Evolutionary conservation across 1,140 invertebrate genomes (phyloP).

Genomic region (Nilaparvata lugens): DNA sequence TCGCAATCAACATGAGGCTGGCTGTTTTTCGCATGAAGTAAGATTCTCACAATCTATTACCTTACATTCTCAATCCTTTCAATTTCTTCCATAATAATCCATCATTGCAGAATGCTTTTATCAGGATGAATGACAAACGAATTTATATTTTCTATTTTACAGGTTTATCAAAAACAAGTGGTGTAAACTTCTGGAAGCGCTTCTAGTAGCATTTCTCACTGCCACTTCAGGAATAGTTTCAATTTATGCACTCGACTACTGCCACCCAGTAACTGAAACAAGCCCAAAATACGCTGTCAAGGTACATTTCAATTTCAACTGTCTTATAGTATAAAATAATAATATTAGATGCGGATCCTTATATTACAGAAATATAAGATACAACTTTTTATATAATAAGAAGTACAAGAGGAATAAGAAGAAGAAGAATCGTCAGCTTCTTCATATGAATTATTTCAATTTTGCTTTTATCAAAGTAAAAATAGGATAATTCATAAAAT

Average conservation of each 20-base stretch:
- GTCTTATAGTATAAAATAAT: too few species aligned
- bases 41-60: conserved; percentile 36
- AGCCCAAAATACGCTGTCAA: conserved; percentile 60
- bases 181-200: conserved; percentile 75
- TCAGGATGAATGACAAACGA: background rate
- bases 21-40: conserved; percentile 78
- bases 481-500: too few species aligned
- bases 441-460: too few species aligned
- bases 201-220: conserved; percentile 71
- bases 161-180: conserved; percentile 64
- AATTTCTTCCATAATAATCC: background rate
- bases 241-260: conserved; percentile 85
- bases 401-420: too few species aligned
- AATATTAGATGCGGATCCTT: too few species aligned
- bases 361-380: too few species aligned
- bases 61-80: background rate
- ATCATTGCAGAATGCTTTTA: background rate
- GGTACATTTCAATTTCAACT: conserved; percentile 29
- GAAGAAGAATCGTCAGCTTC: too few species aligned
- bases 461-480: too few species aligned
- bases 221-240: conserved; percentile 79
- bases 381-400: too few species aligned
- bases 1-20: conserved; percentile 84
- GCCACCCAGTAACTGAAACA: conserved; percentile 60
- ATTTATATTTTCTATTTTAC: conserved; percentile 14